Base-by-base conservation (phyloP, 2,888 invertebrate genomes). In the Dolichomitus sp. region DNA sequence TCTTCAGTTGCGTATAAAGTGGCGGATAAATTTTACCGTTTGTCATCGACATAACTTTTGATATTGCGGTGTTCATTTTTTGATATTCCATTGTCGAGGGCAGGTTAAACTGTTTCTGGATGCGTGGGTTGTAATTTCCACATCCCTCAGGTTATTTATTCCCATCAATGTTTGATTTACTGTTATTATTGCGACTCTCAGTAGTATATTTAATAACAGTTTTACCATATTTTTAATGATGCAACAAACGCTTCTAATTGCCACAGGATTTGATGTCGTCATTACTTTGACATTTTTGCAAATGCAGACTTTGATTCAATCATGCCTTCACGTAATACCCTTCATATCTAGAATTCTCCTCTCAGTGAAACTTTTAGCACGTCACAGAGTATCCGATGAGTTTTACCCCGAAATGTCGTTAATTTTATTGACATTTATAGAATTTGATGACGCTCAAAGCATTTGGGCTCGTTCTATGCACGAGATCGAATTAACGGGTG, bases 341-440 rank as follows among this genome's bases (percentile, higher is more conserved):
- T 19, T 23, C 14, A 57, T 59, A 33, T 59, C 17, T 7, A 17
- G 40, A 19, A 19, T 37, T 19, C 37, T 59, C 4, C 61, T 37
- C n/a, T 17, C 11, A 19, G 6, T 17, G 12, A 14, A 30, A 4
- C 17, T 59, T 52, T 33, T 48, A 42, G 40, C 17, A 45, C 30
- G 30, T 48, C 30, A 48, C 30, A 5, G 30, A 69, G 45, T 27
- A 68, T 45, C 57, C 23, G 23, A 68, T 27, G 19, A 42, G 63
- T 40, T 77, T 68, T 23, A 37, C 19, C 33, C 11, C 23, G 40
- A 65, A 42, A 50, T 59, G 33, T 73, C 66, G 19, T 66, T 50
- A 50, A 79, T 37, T 45, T 78, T 27, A 14, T 17, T 23, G 79
- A 79, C 79, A 73, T 79, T 79, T 73, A 79, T 73, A 59, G 81